Conservation (phyloP, 30 jellyfish, hydroid and myxozoan genomes). For the Pelagia noctiluca region DNA sequence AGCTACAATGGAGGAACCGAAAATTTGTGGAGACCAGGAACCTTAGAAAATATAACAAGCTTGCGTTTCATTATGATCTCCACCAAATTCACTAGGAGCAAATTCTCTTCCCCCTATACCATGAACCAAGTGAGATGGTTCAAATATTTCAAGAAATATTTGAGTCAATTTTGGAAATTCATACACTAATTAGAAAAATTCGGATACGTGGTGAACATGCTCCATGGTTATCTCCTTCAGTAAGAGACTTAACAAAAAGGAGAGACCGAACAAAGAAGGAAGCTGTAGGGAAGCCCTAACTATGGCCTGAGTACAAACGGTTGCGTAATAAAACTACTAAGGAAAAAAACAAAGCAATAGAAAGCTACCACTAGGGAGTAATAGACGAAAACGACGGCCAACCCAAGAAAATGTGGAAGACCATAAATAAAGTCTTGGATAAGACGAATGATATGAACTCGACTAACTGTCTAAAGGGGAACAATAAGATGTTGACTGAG, state of each 20-base stretch:
- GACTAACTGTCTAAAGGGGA: background rate
- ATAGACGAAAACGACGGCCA: background rate
- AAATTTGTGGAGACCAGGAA: background rate
- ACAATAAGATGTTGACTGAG: background rate
- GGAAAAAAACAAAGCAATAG: background rate
- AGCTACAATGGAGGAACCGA: background rate
- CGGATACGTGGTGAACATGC: background rate
- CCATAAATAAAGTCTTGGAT: background rate
- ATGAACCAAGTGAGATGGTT: background rate
- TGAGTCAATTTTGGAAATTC: background rate
- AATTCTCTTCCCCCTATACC: background rate
- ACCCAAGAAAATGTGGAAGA: background rate
- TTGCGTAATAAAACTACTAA: background rate
- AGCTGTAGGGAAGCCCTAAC: background rate
- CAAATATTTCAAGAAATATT: background rate
- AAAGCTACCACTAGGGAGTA: background rate
- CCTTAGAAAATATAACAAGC: background rate
- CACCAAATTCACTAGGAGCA: background rate
- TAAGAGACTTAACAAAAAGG: background rate
- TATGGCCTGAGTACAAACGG: background rate
- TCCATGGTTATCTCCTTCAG: background rate
- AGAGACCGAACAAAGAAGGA: background rate
- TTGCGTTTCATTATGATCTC: background rate
- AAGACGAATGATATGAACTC: background rate
- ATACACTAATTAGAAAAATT: background rate